Base-by-base conservation (phyloP, 2,888 invertebrate species). In the Pyrrhopygopsis socrates region DNA sequence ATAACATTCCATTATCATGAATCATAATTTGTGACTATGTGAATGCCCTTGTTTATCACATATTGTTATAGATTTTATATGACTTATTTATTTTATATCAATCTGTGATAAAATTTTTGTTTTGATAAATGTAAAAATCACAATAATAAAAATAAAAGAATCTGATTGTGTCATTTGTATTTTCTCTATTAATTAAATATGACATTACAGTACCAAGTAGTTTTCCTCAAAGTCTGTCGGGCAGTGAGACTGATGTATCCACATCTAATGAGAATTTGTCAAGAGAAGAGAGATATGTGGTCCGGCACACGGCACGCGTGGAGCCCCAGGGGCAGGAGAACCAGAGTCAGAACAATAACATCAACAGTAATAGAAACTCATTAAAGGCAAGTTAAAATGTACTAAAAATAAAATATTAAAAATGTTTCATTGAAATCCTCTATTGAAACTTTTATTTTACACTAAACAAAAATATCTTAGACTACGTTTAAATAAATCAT, bases 281-380 rank as follows among this genome's bases (percentile, higher is more conserved):
- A 50, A 98, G 99, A 94, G 99, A 99, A 96, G 99, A 99, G 96
- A 98, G 99, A 92, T 99, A 99, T 97, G 99, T 99, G 68, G 99
- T 99, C 87, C 98, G 99, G 90, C 99, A 99, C 95, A 99, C 99
- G 0, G 99, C 99, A 9, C 98, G 99, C 54, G 99, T 99, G 95
- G 99, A 99, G 96, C 99, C 99, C 0, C 99, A 99, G 96, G 99
- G 99, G 0, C 99, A 99, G 97, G 99, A 99, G 96, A 99, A 99
- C 96, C 98, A 97, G 67, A 95, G 95, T 81, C 97, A 96, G 29
- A 96, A 94, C 84, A 97, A 96, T 98, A 98, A 98, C 93, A 99
- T 63, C 30, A 63, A 24, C 29, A 63, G 63, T 63, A 80, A 98
- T 96, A 98, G 97, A 95, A 99, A 97, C 96, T 98, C 98, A 20